Evolutionary conservation across 2,113 vertebrate species (phyloP).

Genomic region (Tylochromis polylepis): DNA sequence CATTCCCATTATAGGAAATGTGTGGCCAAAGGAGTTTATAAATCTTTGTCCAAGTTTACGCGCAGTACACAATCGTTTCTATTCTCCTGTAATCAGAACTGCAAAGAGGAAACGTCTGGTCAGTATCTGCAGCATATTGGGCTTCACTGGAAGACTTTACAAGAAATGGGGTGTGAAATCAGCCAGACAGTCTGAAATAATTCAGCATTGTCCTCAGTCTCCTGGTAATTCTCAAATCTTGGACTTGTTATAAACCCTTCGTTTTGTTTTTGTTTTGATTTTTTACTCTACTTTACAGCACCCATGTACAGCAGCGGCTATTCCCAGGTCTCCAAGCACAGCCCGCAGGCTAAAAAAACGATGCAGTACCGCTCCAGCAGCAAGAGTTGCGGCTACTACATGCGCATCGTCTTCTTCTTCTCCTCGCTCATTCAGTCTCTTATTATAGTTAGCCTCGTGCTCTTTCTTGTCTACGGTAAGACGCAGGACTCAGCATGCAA

Average conservation of each 20-base stretch:
- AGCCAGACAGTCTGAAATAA: not conserved
- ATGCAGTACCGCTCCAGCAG: slow-evolving; percentile 56
- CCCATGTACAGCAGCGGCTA: slow-evolving; percentile 78
- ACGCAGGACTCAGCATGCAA: slow-evolving; percentile 68
- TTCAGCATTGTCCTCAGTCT: not conserved
- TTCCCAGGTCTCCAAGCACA: slow-evolving; percentile 65
- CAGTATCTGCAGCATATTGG: not conserved
- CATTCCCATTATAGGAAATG: slow-evolving; percentile 38
- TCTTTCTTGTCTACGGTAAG: slow-evolving; percentile 90
- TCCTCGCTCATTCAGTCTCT: slow-evolving; percentile 89
- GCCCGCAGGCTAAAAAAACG: slow-evolving; percentile 59
- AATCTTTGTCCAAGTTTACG: slow-evolving; percentile 31
- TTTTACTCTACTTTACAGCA: not conserved
- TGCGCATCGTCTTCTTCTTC: slow-evolving; percentile 90
- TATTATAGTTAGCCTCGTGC: slow-evolving; percentile 89
- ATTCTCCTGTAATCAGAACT: not conserved
- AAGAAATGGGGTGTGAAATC: not conserved
- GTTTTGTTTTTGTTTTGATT: not conserved
- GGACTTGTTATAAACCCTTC: not conserved
- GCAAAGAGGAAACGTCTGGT: slow-evolving; percentile 34
- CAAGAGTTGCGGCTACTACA: slow-evolving; percentile 78
- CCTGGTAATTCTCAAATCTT: not conserved
- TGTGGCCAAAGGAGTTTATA: slow-evolving; percentile 49
- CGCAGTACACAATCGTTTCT: slow-evolving; percentile 14
- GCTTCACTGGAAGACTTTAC: not conserved